These are phyloP conservation scores for Pteria penguin DNA, from an alignment of 2,888 invertebrate genomes.

Conservation along the genomic window DNA sequence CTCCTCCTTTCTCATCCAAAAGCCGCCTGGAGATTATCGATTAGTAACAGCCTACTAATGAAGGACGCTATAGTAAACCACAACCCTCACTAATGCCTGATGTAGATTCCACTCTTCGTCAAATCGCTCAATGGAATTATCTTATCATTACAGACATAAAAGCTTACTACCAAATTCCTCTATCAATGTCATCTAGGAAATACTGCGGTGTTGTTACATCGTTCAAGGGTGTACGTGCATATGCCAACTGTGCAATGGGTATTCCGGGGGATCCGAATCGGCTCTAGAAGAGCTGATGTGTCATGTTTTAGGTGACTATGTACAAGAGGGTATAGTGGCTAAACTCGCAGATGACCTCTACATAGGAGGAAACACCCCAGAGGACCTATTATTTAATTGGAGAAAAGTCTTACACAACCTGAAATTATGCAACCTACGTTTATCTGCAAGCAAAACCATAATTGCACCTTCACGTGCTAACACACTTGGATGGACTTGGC, in stretches of 20 bases:
- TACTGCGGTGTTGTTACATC: background rate
- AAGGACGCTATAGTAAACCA: conserved; percentile 55
- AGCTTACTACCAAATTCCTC: background rate
- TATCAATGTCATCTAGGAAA: background rate
- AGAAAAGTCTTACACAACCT: background rate
- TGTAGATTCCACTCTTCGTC: background rate
- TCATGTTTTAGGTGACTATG: background rate
- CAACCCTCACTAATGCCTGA: background rate
- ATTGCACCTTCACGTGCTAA: background rate
- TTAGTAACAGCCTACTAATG: conserved; percentile 56
- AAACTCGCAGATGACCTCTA: background rate
- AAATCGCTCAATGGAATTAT: background rate
- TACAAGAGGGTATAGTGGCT: background rate
- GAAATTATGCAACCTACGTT: background rate
- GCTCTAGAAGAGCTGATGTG: background rate
- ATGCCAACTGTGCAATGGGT: background rate
- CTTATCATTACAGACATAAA: background rate
- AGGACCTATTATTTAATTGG: background rate
- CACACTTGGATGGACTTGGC: background rate
- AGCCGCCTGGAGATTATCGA: conserved; percentile 46
- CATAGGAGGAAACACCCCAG: background rate
- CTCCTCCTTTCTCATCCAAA: conserved; percentile 59
- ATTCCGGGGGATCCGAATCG: background rate
- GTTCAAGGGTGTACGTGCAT: background rate
- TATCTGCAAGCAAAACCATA: background rate